Evolutionary conservation across 2,888 invertebrate species (phyloP), one percentile per base, ranked within the genome.

Genomic region (Entomobrya proxima): DNA sequence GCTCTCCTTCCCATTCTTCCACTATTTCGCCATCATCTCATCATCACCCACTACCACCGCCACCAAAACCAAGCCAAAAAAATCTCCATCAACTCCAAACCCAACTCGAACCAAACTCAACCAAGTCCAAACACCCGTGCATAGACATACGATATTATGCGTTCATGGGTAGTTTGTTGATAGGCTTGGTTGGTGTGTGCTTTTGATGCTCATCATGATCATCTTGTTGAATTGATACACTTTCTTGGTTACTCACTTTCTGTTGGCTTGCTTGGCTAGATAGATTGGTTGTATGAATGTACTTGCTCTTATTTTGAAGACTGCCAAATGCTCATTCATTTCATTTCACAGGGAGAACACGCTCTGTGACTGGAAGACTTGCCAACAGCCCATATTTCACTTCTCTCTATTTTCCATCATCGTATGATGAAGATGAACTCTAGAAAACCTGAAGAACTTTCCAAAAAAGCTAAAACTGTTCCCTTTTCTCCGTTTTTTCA

Each of bases 361-460:
- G 44, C 40, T 67, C 27, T 21, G 13, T 37, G 13, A 37, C 67
- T 21, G 13, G 40, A 67, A 67, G 67, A 67, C 67, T 69, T 80
- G 80, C 80, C 84, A 84, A 84, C 84, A 78, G 72, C 84, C 84
- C 77, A 84, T 84, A 84, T 84, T 75, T 84, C 78, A 84, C 78
- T 78, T 30, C 52, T 50, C 21, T 52, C 67, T 76, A 74, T 74
- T 74, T 74, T 47, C 74, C 35, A 47, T 50, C 50, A 50, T 72
- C 72, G 11, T 21, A 40, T 24, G 47, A 18, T 50, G 47, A 47
- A 27, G 72, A 47, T 74, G 32, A 74, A 50, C 74, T 18, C 2
- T 18, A 50, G 50, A 30, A 50, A 74, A 44, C 24, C n/a, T n/a
- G 18, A 37, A 24, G 37, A 67, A 18, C n/a, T 24, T 24, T 40